phyloP scores from a whole-genome alignment of 2,113 vertebrate genomes.

The Baryphthengus martii region DNA sequence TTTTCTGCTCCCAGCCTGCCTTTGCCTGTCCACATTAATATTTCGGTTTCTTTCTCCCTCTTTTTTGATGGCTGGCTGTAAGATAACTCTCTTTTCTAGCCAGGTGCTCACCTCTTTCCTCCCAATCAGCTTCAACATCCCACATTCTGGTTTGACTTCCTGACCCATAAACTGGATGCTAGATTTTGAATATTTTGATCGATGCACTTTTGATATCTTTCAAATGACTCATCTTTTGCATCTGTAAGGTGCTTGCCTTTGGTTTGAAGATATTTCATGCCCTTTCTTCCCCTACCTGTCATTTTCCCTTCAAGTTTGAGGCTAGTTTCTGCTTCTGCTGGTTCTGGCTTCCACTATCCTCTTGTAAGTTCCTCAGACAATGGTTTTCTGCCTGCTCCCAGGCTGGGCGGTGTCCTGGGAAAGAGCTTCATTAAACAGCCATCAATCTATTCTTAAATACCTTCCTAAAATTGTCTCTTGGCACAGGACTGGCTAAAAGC shows the following conservation, averaged over 20 bases:
- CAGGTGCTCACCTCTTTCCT: neutral
- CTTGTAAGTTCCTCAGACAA: neutral
- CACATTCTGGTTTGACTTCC: neutral
- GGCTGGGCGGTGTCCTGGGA: neutral
- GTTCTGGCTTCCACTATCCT: neutral
- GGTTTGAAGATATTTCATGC: neutral
- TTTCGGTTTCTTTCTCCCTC: neutral
- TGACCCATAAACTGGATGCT: neutral
- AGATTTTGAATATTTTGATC: neutral
- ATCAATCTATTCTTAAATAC: neutral
- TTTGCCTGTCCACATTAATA: neutral
- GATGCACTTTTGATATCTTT: neutral
- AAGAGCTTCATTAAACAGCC: conserved; percentile 22
- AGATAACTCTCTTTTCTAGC: neutral
- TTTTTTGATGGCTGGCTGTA: neutral
- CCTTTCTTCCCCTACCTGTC: neutral
- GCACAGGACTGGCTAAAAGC: neutral
- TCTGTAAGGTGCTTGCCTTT: neutral
- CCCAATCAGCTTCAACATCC: neutral
- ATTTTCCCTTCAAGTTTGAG: neutral
- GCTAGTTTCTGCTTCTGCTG: neutral
- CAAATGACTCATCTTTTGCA: neutral
- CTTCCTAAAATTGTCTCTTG: neutral
- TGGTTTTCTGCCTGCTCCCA: neutral
- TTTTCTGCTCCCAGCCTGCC: neutral